Percentiles rank a stretch among this genome's conserved stretches.
Conservation (phyloP, 2,113 vertebrate genomes). For the Trinectes maculatus region DNA sequence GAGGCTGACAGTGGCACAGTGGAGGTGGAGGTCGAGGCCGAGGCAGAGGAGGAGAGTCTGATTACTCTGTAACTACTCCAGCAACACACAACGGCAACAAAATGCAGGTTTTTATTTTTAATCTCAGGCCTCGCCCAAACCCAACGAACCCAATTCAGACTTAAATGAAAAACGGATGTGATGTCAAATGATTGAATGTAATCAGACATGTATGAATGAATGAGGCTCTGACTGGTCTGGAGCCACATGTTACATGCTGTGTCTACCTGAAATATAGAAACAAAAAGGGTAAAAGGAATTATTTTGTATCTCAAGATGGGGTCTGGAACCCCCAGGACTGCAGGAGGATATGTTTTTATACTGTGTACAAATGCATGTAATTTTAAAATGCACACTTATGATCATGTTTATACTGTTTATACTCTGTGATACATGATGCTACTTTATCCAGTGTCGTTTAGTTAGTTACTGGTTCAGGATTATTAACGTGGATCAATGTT, state of each 20-base stretch:
- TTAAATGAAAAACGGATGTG: not conserved
- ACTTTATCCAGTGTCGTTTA: too few relatives aligned
- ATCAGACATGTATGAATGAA: not conserved
- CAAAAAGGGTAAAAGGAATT: not conserved
- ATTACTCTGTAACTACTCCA: slow-evolving; percentile 60
- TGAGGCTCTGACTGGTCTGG: not conserved
- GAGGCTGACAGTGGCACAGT: not conserved
- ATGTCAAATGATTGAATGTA: not conserved
- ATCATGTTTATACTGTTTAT: slow-evolving; percentile 38
- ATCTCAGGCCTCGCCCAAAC: slow-evolving; percentile 8
- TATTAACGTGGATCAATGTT: too few relatives aligned
- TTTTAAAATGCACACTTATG: slow-evolving; percentile 37
- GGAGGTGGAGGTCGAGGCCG: not conserved
- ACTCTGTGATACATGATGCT: slow-evolving; percentile 4
- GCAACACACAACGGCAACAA: slow-evolving; percentile 11
- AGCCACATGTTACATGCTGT: not conserved
- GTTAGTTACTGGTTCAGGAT: too few relatives aligned
- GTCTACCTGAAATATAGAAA: not conserved
- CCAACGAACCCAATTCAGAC: not conserved
- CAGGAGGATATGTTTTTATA: slow-evolving; percentile 6
- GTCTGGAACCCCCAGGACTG: slow-evolving; percentile 54
- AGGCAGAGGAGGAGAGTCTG: slow-evolving; percentile 53
- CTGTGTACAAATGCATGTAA: slow-evolving; percentile 28
- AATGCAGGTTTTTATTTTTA: not conserved
- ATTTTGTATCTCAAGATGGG: slow-evolving; percentile 4